Conservation (phyloP, 2,888 invertebrate species). For the Cephalotes varians region DNA sequence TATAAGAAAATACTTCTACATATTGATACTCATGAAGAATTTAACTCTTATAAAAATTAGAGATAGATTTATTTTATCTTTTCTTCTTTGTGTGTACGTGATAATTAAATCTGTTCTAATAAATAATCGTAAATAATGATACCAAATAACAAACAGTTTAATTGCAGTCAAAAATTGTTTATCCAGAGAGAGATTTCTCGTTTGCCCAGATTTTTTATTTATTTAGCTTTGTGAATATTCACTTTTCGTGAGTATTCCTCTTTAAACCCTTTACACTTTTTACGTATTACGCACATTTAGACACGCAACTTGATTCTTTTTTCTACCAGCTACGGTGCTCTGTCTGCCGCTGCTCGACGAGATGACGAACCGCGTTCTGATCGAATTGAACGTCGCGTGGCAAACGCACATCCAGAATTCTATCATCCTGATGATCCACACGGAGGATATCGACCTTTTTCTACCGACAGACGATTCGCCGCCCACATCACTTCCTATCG, state of each 20-base stretch:
- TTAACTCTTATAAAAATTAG: neutral
- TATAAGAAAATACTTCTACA: too few relatives aligned
- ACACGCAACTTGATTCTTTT: neutral
- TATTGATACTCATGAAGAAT: neutral
- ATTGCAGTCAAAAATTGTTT: neutral
- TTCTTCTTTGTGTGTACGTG: neutral
- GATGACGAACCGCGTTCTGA: slow-evolving; percentile 79
- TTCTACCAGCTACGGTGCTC: slow-evolving; percentile 85
- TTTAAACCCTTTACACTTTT: too few relatives aligned
- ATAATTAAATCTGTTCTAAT: neutral
- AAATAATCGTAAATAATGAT: neutral
- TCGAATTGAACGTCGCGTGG: slow-evolving; percentile 85
- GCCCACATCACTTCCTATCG: slow-evolving; percentile 1
- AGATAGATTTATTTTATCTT: neutral
- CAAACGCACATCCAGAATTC: slow-evolving; percentile 84
- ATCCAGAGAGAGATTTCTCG: neutral
- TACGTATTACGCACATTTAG: neutral
- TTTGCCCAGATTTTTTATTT: neutral
- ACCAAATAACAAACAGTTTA: neutral
- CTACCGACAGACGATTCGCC: slow-evolving; percentile 80
- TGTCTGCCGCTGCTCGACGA: slow-evolving; percentile 86
- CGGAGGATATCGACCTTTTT: slow-evolving; percentile 80
- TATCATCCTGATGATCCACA: slow-evolving; percentile 86
- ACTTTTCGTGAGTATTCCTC: neutral
- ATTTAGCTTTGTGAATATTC: neutral